Percentiles rank a stretch among this genome's conserved stretches.
These are phyloP conservation scores for Disparrhopalites patrizii DNA, from an alignment of 2,888 invertebrate genomes.

Conservation along the genomic window DNA sequence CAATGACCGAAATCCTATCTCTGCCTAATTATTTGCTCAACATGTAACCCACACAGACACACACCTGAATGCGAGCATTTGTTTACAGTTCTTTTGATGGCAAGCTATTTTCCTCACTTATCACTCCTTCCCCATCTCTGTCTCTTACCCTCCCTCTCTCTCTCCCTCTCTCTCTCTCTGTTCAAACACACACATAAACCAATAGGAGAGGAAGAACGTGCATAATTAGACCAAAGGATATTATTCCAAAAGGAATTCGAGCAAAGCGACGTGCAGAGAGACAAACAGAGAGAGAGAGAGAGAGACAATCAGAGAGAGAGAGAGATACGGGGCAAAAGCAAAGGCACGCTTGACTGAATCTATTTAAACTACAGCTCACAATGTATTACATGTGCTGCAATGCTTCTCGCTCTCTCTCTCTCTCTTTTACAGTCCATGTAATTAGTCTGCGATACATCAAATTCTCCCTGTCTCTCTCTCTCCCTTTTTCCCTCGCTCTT, in stretches of 20 bases:
- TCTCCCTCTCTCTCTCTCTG: neutral
- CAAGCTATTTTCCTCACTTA: neutral
- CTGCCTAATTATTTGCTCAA: conserved; percentile 1
- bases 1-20: neutral
- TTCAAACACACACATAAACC: neutral
- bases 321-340: neutral
- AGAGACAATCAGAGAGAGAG: neutral
- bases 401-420: neutral
- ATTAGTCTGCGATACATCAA: conserved; percentile 20
- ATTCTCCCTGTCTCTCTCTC: neutral
- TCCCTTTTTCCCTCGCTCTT: too few relatives aligned
- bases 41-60: too few relatives aligned
- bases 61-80: neutral
- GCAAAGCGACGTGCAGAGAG: too few relatives aligned
- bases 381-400: neutral
- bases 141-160: neutral
- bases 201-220: neutral
- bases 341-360: conserved; percentile 11
- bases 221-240: too few relatives aligned
- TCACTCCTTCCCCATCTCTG: neutral
- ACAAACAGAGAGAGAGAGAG: neutral
- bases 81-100: neutral
- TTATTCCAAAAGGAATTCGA: too few relatives aligned
- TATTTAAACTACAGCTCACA: neutral
- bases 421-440: too few relatives aligned